Percentiles rank a stretch among this genome's conserved stretches.
These are phyloP conservation scores for Hassar affinis DNA, from an alignment of 2,113 vertebrate species.

Conservation along the genomic window DNA sequence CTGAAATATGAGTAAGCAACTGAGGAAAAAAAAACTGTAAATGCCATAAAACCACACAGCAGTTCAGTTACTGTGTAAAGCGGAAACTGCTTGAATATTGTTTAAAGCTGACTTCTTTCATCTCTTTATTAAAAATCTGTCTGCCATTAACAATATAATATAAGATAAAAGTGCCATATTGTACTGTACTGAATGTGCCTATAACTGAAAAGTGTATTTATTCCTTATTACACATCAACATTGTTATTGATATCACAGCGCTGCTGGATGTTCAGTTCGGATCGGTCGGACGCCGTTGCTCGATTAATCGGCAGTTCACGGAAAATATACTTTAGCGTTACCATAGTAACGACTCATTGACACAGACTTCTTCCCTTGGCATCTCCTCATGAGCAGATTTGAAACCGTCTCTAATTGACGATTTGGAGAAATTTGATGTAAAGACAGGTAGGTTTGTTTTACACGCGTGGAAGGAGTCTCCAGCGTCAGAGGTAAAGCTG, in stretches of 20 bases:
- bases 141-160: not conserved
- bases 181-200: too few relatives aligned
- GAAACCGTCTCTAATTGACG: not conserved
- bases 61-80: not conserved
- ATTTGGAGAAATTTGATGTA: not conserved
- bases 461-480: too few relatives aligned
- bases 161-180: too few relatives aligned
- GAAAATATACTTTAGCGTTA: too few relatives aligned
- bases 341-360: not conserved
- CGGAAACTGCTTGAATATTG: not conserved
- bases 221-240: not conserved
- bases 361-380: not conserved
- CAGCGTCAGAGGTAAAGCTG: too few relatives aligned
- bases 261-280: not conserved
- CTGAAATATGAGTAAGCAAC: conserved; percentile 23
- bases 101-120: not conserved
- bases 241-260: not conserved
- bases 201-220: not conserved
- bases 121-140: not conserved
- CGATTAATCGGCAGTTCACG: too few relatives aligned
- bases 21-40: conserved; percentile 10
- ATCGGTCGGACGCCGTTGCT: not conserved
- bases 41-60: conserved; percentile 4
- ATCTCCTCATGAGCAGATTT: not conserved
- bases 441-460: too few relatives aligned